Evolutionary conservation across 2,797 vertebrate species (phyloP).

Genomic region (Adelosebastes latens): DNA sequence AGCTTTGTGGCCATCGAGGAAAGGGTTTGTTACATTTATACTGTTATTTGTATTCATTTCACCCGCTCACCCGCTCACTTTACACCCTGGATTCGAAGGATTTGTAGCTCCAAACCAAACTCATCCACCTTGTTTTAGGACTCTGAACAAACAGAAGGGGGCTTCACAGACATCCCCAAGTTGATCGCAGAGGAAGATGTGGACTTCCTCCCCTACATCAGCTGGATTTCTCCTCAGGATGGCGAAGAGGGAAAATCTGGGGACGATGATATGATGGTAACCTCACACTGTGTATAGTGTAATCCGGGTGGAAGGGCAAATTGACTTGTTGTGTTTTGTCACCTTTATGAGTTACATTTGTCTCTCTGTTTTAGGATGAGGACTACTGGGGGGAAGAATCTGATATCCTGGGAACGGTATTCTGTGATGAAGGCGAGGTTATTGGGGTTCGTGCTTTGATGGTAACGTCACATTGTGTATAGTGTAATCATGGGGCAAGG

Average conservation of each 20-base stretch:
- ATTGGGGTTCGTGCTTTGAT: too few relatives aligned
- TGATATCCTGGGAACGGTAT: too few relatives aligned
- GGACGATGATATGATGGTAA: not conserved
- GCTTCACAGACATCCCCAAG: constrained; percentile 80
- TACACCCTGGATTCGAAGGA: not conserved
- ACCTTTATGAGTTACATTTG: not conserved
- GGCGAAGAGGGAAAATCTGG: not conserved
- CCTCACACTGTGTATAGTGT: not conserved
- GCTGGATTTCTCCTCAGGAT: constrained; percentile 64
- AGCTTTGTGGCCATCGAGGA: constrained; percentile 92
- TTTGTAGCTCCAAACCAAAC: not conserved
- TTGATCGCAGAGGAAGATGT: constrained; percentile 85
- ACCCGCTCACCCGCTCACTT: too few relatives aligned
- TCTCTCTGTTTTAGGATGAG: not conserved
- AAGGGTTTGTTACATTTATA: constrained; percentile 81
- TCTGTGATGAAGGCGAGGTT: too few relatives aligned
- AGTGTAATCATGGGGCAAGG: too few relatives aligned
- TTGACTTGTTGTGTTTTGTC: not conserved
- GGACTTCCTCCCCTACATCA: constrained; percentile 87
- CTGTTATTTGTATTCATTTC: not conserved
- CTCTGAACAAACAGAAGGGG: constrained; percentile 47
- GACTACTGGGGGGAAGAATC: not conserved
- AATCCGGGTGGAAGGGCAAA: not conserved
- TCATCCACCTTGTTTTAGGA: constrained; percentile 71
- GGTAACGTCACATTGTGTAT: too few relatives aligned